phyloP scores from a whole-genome alignment of 2,113 vertebrate genomes.

The Telmatochromis bifrenatus region DNA sequence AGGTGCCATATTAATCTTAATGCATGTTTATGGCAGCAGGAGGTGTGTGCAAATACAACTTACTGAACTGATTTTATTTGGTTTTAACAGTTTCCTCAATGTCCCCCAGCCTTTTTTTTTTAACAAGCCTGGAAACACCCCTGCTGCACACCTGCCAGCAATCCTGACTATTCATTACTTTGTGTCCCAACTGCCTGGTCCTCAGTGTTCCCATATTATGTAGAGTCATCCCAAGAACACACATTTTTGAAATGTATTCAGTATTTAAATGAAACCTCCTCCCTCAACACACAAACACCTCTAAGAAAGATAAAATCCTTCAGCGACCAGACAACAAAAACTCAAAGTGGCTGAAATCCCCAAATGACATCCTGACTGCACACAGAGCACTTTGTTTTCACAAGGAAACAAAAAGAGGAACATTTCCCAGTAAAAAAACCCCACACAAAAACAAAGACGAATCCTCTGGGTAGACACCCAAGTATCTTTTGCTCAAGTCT shows the following conservation, averaged over 20 bases:
- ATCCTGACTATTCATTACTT: background rate
- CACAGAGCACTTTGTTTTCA: background rate
- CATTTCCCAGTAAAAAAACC: accelerated
- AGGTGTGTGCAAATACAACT: background rate
- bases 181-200: background rate
- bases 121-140: background rate
- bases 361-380: background rate
- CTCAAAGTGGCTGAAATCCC: background rate
- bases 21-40: background rate
- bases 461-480: background rate
- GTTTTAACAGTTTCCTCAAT: background rate
- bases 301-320: background rate
- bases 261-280: background rate
- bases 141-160: background rate
- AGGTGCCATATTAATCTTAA: background rate
- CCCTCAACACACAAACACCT: background rate
- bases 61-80: background rate
- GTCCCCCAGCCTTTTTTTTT: accelerated
- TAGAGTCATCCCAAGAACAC: background rate
- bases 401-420: background rate
- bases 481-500: background rate
- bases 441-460: background rate
- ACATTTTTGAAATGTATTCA: background rate
- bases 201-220: background rate
- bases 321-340: background rate